Evolutionary conservation across 2,113 vertebrate genomes (phyloP).

Genomic region (Circaetus cinerascens): DNA sequence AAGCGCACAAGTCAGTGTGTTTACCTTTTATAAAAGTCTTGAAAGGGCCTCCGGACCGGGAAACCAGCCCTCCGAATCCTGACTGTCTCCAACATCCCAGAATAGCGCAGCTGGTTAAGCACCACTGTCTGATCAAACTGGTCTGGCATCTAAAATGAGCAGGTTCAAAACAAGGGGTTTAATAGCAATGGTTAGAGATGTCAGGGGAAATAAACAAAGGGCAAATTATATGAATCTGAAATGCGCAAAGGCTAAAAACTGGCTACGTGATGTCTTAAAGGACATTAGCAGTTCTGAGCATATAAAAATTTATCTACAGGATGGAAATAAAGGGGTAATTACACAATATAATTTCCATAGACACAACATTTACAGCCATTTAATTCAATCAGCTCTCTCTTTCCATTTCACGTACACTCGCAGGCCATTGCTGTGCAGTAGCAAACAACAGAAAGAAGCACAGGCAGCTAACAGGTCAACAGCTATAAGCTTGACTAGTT

Average conservation of each 20-base stretch:
- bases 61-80: constrained; percentile 92
- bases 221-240: background rate
- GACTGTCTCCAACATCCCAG: constrained; percentile 96
- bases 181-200: background rate
- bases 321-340: background rate
- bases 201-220: background rate
- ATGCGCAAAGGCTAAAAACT: background rate
- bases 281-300: background rate
- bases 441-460: background rate
- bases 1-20: background rate
- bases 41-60: constrained; percentile 87
- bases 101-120: constrained; percentile 95
- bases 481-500: background rate
- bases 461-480: background rate
- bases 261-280: background rate
- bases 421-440: background rate
- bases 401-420: background rate
- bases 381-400: background rate
- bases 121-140: constrained; percentile 94
- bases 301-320: background rate
- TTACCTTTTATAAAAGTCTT: constrained; percentile 92
- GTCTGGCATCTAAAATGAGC: constrained; percentile 84
- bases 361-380: background rate
- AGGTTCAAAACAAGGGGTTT: background rate
- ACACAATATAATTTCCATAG: background rate